phyloP scores from a whole-genome alignment of 2,888 invertebrate species.

The Cyclophora punctaria region DNA sequence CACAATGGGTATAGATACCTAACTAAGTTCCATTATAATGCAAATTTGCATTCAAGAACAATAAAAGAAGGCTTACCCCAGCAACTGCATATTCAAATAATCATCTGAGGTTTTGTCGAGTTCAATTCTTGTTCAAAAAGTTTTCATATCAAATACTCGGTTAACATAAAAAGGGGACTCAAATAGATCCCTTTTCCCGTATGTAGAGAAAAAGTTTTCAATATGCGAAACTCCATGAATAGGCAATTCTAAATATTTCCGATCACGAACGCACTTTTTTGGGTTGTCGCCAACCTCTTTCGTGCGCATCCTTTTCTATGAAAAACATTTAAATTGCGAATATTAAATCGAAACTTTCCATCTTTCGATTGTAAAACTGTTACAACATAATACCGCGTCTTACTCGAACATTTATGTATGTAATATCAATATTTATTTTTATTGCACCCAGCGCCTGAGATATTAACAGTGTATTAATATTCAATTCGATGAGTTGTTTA shows the following conservation, averaged over 20 bases:
- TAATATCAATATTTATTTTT: no score
- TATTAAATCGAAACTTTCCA: no score
- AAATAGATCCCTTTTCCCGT: conserved; percentile 20
- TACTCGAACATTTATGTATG: no score
- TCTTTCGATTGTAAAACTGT: no score
- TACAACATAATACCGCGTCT: no score
- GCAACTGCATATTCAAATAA: background rate
- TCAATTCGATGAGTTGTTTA: no score
- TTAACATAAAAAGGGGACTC: conserved; percentile 19
- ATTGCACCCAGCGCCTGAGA: no score
- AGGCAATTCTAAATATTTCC: conserved; percentile 58
- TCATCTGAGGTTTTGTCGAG: conserved; percentile 3
- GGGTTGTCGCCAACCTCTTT: conserved; percentile 39
- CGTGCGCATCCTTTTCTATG: no score
- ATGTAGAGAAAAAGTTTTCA: conserved; percentile 39
- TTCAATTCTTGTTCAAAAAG: conserved; percentile 4
- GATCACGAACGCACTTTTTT: conserved; percentile 51
- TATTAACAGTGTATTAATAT: no score
- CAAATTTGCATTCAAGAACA: conserved; percentile 8
- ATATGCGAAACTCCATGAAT: conserved; percentile 49
- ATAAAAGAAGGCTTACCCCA: conserved; percentile 6
- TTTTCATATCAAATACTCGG: conserved; percentile 14
- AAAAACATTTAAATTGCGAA: no score
- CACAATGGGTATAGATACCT: background rate
- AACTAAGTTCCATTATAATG: conserved; percentile 2